Conservation (phyloP, 2,888 invertebrate genomes). For the Tenthredo mesomela region DNA sequence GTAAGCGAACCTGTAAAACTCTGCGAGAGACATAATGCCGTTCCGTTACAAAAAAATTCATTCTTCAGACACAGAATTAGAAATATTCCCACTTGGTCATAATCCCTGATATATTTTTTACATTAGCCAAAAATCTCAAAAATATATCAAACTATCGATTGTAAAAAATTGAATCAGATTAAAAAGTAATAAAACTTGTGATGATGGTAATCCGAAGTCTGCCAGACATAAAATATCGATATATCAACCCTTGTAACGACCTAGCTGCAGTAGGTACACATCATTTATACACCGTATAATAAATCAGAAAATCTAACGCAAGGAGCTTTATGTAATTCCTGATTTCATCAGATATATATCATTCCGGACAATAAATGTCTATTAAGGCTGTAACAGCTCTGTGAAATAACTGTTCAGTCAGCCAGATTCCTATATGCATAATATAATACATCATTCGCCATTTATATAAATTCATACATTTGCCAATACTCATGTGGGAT, state of each 20-base stretch:
- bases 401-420: background rate
- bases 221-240: background rate
- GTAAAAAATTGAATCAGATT: background rate
- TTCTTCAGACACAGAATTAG: background rate
- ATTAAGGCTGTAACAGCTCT: background rate
- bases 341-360: conserved; percentile 6
- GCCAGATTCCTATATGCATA: background rate
- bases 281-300: background rate
- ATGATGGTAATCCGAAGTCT: background rate
- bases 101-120: background rate
- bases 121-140: background rate
- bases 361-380: conserved; percentile 3
- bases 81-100: background rate
- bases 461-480: background rate
- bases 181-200: background rate
- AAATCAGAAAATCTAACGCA: background rate
- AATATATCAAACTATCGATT: background rate
- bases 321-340: background rate
- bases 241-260: background rate
- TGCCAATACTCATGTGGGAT: background rate
- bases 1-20: background rate
- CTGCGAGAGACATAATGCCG: background rate
- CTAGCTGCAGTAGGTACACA: background rate
- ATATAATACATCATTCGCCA: background rate
- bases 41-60: background rate